Evolutionary conservation across 1,140 invertebrate genomes (phyloP).

Genomic region (Tyrophagus putrescentiae): DNA sequence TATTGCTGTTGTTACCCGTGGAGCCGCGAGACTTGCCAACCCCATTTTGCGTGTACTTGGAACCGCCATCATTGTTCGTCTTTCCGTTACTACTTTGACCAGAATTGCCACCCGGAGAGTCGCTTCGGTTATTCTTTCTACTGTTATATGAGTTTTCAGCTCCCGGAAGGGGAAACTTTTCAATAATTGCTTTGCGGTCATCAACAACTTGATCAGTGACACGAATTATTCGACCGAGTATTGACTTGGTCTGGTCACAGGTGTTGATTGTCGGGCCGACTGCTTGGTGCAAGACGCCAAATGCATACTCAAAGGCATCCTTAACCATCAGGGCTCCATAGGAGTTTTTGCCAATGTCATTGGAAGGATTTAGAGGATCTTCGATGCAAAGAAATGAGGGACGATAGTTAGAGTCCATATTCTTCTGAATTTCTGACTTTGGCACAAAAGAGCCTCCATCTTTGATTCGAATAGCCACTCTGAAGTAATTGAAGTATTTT

Average conservation of each 20-base stretch:
- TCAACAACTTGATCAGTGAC: constrained; percentile 85
- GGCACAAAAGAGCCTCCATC: constrained; percentile 83
- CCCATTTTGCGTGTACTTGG: background rate
- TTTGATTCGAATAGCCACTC: constrained; percentile 83
- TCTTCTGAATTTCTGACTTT: constrained; percentile 78
- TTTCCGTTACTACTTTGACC: background rate
- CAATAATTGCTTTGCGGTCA: constrained; percentile 49
- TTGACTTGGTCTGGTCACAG: constrained; percentile 33
- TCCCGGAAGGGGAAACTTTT: constrained; percentile 26
- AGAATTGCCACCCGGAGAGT: background rate
- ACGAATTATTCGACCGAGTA: constrained; percentile 72
- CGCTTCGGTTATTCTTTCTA: background rate
- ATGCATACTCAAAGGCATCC: constrained; percentile 88
- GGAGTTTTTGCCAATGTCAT: constrained; percentile 91
- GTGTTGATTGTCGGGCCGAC: constrained; percentile 35
- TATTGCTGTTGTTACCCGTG: background rate
- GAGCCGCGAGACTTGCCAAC: no score
- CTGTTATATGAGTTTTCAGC: background rate
- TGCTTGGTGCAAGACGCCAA: constrained; percentile 62
- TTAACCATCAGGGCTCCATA: constrained; percentile 79
- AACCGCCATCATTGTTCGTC: background rate
- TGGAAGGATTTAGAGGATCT: constrained; percentile 66
- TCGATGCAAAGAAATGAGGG: constrained; percentile 89
- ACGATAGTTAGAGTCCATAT: constrained; percentile 74
- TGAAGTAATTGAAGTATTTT: constrained; percentile 86